phyloP scores from a whole-genome alignment of 2,797 vertebrate genomes.

The Poecilia velifera region DNA sequence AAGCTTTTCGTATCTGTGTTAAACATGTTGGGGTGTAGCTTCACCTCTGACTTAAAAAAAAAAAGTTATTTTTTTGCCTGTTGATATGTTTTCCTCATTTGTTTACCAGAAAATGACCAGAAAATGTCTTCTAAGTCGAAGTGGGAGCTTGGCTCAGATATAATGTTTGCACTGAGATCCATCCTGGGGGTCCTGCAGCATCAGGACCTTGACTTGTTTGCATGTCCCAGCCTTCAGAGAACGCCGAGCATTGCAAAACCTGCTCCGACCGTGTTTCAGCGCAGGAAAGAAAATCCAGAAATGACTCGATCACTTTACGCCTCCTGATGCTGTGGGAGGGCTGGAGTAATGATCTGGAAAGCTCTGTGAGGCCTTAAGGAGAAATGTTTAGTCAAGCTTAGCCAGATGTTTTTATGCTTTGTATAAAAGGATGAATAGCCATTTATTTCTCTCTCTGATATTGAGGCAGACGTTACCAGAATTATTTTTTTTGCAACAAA shows the following conservation, averaged over 20 bases:
- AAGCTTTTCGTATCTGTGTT: too few relatives aligned
- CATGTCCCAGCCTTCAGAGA: slow-evolving; percentile 65
- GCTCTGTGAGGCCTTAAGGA: slow-evolving; percentile 23
- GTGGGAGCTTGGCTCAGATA: slow-evolving; percentile 12
- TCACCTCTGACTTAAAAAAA: not conserved
- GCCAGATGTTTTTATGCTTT: not conserved
- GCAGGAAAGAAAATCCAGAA: slow-evolving; percentile 44
- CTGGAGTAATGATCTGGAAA: slow-evolving; percentile 11
- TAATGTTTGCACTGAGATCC: slow-evolving; percentile 43
- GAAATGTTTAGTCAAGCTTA: not conserved
- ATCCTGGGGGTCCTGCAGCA: slow-evolving; percentile 37
- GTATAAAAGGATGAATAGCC: not conserved
- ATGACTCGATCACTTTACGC: slow-evolving; percentile 27
- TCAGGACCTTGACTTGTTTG: slow-evolving; percentile 54
- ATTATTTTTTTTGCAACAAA: not conserved
- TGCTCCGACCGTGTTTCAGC: slow-evolving; percentile 23
- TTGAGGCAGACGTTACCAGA: not conserved
- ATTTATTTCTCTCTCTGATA: not conserved
- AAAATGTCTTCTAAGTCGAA: not conserved
- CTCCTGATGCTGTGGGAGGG: slow-evolving; percentile 19
- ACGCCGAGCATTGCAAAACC: slow-evolving; percentile 45
- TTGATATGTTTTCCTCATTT: not conserved
- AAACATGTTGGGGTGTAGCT: too few relatives aligned
- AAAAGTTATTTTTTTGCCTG: not conserved
- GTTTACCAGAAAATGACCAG: not conserved